A percentile compares a stretch with the other conserved stretches of the same genome.
Conservation (phyloP, 1,140 invertebrate genomes). For the Linepithema humile region DNA sequence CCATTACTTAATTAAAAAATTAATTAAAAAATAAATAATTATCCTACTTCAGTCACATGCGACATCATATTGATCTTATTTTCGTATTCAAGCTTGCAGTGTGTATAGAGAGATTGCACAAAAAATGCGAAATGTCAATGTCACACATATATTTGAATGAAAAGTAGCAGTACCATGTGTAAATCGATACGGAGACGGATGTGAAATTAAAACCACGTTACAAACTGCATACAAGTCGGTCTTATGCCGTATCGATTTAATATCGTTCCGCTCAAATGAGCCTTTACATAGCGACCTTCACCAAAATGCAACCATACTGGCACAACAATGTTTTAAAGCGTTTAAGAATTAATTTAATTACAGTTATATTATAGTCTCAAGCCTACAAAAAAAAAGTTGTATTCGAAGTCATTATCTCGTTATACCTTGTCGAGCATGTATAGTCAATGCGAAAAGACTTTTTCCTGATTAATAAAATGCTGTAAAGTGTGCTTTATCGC, state of each 20-base stretch:
- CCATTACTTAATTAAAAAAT: no score
- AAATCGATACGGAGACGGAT: neutral
- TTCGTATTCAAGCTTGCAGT: neutral
- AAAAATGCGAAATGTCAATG: neutral
- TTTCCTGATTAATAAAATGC: no score
- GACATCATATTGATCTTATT: neutral
- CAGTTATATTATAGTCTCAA: neutral
- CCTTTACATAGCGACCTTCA: conserved; percentile 18
- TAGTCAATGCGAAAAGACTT: no score
- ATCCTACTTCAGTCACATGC: no score
- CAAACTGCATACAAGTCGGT: neutral
- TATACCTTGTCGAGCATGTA: neutral
- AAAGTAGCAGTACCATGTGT: neutral
- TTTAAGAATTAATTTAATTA: conserved; percentile 26
- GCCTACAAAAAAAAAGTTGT: neutral
- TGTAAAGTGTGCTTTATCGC: no score
- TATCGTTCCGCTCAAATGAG: conserved; percentile 22
- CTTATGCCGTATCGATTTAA: conserved; percentile 22
- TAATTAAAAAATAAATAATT: no score
- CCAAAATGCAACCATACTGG: neutral
- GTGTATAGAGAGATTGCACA: neutral
- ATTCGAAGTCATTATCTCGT: neutral
- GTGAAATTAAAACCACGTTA: conserved; percentile 36
- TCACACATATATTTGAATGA: neutral
- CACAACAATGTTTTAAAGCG: neutral